Evolutionary conservation across 2,888 invertebrate species (phyloP), one percentile per base, ranked within the genome.

Genomic region (Bombylius discolor): DNA sequence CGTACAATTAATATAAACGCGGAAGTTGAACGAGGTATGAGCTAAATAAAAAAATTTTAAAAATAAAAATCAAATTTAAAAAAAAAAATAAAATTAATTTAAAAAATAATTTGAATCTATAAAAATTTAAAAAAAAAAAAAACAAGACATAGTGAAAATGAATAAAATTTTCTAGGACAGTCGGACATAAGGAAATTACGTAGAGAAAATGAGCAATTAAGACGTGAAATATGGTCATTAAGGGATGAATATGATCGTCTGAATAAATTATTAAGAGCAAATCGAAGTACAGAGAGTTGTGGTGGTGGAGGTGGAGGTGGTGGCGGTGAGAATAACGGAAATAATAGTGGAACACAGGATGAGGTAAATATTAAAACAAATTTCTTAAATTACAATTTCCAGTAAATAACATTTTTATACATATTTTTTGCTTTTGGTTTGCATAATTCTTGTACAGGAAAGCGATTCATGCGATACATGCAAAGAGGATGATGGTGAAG

Each of bases 1-100:
- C 82, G 91, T 66, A 92, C 92, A 44, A 91, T 92, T 71, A 89
- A 91, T 68, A 92, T 92, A 69, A 92, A 91, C 72, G 92, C 91
- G 56, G 92, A 92, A 78, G 89, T 93, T 52, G 93, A 93, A 75
- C 81, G 88, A 81, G 90, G 90, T 89, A 78, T 72, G 62, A 8
- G 9, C 36, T 36, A 36, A 36, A 36, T 4, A 36, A 36, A 36
- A 36, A 36, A 36, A 36, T 36, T 36, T 36, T 36, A 36, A 36
- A 8, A 36, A 8, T 36, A 6, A 36, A 36, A 36, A 8, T 36
- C 9, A 42, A 42, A 42, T 11, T 42, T 42, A 34, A 51, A 51
- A 51, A 51, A 42, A 33, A 39, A 51, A 7, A 51, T 42, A 34
- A 50, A 36, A 3, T 36, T 14, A 49, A 49, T 9, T 13, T 5